Percentiles rank a stretch among this genome's conserved stretches.
Evolutionary conservation across 2,113 vertebrate species (phyloP).

Genomic region (Dermatemys mawii): DNA sequence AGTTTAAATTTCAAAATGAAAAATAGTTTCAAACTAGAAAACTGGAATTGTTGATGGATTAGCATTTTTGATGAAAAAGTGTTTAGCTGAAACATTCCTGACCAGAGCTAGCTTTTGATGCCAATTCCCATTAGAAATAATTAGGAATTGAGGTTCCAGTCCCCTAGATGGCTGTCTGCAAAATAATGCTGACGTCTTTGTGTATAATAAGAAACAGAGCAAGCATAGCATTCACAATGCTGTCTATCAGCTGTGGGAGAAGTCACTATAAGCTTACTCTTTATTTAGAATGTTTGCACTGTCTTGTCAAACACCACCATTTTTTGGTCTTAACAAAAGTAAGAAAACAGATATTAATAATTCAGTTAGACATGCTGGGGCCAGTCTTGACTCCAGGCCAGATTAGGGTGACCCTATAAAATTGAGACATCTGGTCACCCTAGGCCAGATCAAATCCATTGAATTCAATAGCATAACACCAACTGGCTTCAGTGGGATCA

Average conservation of each 20-base stretch:
- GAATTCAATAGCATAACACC: background rate
- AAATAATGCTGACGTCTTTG: fast-evolving
- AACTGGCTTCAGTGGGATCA: constrained; percentile 9
- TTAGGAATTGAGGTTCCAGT: background rate
- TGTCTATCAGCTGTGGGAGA: background rate
- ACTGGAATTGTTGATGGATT: background rate
- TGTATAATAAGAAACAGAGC: background rate
- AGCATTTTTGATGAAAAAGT: background rate
- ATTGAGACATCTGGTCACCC: too few relatives aligned
- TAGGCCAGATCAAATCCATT: background rate
- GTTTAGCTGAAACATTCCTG: background rate
- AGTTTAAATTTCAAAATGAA: background rate
- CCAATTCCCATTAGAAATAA: background rate
- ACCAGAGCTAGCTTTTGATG: background rate
- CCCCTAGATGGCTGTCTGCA: background rate
- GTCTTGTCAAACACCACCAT: background rate
- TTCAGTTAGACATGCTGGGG: background rate
- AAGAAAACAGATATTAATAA: background rate
- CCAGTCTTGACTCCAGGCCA: background rate
- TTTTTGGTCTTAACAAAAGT: background rate
- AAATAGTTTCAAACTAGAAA: background rate
- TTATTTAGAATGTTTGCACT: background rate
- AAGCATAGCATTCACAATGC: background rate
- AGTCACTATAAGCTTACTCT: background rate
- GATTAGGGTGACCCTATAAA: too few relatives aligned